A percentile compares a stretch with the other conserved stretches of the same genome.
Evolutionary conservation across 2,888 invertebrate species (phyloP).

Genomic region (Tachina fera): DNA sequence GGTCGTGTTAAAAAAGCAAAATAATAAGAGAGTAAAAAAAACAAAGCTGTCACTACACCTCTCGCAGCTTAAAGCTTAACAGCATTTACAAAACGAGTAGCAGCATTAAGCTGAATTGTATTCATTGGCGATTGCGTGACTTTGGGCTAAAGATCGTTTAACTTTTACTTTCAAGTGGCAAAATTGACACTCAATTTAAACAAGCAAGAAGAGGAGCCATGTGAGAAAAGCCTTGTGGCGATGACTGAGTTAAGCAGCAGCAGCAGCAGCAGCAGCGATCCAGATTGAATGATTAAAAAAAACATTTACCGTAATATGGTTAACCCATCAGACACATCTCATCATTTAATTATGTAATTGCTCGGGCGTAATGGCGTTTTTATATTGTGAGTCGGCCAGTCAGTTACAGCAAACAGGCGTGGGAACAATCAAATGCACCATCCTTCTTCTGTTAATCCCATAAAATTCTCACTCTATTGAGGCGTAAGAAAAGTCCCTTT

Average conservation of each 20-base stretch:
- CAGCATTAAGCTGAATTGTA: conserved; percentile 33
- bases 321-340: conserved; percentile 53
- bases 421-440: conserved; percentile 75
- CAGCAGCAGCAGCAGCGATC: conserved; percentile 42
- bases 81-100: background rate
- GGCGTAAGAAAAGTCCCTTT: conserved; percentile 64
- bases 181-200: conserved; percentile 79
- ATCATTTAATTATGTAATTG: conserved; percentile 74
- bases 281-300: conserved; percentile 46
- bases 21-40: too few relatives aligned
- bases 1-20: background rate
- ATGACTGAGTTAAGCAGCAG: conserved; percentile 59
- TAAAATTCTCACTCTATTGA: conserved; percentile 70
- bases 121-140: conserved; percentile 75
- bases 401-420: conserved; percentile 73
- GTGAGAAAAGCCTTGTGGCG: conserved; percentile 67
- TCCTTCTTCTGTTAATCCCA: conserved; percentile 70
- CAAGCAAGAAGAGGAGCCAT: background rate
- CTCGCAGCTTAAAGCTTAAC: background rate
- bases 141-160: conserved; percentile 76
- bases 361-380: conserved; percentile 69
- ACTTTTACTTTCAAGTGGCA: conserved; percentile 77
- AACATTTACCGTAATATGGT: conserved; percentile 62
- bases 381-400: conserved; percentile 50
- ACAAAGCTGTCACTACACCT: background rate